Percentiles rank a stretch among this genome's conserved stretches.
Conservation (phyloP, 2,113 vertebrate genomes). For the Chloropsis cyanopogon region DNA sequence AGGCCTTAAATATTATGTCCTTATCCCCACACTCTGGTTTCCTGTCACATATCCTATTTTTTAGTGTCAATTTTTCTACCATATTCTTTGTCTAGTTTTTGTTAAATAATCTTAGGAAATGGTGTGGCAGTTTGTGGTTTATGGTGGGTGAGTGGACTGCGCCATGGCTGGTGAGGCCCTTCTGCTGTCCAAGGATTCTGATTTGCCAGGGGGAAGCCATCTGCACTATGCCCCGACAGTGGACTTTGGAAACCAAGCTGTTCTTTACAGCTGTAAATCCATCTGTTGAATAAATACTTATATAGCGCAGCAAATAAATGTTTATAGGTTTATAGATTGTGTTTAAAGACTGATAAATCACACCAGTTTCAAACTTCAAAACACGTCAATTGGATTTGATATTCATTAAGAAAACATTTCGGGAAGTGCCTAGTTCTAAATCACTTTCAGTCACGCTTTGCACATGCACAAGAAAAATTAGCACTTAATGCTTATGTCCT, state of each 20-base stretch:
- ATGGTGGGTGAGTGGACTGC: not conserved
- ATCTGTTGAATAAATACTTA: not conserved
- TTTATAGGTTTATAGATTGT: not conserved
- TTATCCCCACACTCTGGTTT: not conserved
- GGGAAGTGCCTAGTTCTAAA: not conserved
- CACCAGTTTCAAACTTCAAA: not conserved
- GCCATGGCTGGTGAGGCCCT: not conserved
- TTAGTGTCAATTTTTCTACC: not conserved
- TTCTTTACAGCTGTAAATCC: not conserved
- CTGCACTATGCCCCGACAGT: not conserved
- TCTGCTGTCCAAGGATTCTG: not conserved
- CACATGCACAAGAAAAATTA: not conserved
- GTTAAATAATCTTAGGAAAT: not conserved
- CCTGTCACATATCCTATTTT: not conserved
- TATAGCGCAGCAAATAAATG: not conserved
- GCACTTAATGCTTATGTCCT: accelerated
- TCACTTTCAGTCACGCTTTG: not conserved
- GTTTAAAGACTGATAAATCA: not conserved
- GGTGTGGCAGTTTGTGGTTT: not conserved
- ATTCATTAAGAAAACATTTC: not conserved
- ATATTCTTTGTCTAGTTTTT: not conserved
- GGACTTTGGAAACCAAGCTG: not conserved
- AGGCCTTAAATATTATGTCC: not conserved
- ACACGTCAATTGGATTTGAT: not conserved
- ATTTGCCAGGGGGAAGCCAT: accelerated